phyloP scores from a whole-genome alignment of 2,113 vertebrate genomes.

The Suricata suricatta region DNA sequence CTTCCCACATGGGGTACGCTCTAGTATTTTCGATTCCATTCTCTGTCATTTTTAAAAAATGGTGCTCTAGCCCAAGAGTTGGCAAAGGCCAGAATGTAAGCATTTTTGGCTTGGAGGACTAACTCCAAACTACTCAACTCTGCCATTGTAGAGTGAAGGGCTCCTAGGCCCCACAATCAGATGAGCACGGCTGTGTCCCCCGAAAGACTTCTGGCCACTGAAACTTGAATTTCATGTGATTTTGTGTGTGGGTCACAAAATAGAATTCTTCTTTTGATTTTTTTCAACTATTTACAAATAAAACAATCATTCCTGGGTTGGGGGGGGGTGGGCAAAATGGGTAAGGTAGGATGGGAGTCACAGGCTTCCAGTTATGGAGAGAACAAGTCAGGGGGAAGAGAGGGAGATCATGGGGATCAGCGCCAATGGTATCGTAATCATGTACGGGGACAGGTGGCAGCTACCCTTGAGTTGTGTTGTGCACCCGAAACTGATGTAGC shows the following conservation, averaged over 20 bases:
- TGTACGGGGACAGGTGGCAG: not conserved
- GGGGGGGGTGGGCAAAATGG: not conserved
- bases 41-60: not conserved
- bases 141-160: not conserved
- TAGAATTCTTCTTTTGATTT: not conserved
- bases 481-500: not conserved
- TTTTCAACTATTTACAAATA: not conserved
- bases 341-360: not conserved
- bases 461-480: not conserved
- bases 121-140: not conserved
- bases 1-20: not conserved
- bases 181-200: not conserved
- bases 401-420: not conserved
- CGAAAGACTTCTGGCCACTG: not conserved
- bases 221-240: not conserved
- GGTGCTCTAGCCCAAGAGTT: not conserved
- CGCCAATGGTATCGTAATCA: not conserved
- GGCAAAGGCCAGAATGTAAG: not conserved
- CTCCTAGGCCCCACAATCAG: not conserved
- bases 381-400: not conserved
- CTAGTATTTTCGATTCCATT: not conserved
- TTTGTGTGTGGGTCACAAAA: not conserved
- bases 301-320: not conserved
- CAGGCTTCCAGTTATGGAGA: not conserved
- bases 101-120: not conserved